Conservation (phyloP, 2,797 vertebrate genomes). For the Hippopotamyrus pictus region DNA sequence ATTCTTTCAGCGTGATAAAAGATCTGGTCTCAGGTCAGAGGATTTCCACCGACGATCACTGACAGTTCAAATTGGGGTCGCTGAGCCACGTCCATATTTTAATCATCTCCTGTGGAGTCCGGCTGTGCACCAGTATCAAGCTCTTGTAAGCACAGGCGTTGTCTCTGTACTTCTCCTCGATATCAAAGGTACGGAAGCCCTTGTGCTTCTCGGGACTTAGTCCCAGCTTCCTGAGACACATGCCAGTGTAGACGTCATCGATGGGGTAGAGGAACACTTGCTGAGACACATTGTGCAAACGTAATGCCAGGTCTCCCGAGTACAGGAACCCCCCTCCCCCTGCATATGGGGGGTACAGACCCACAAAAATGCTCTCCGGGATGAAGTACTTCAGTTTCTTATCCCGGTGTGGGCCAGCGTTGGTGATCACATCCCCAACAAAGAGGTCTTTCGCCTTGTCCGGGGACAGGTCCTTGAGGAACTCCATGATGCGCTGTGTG, state of each 20-base stretch:
- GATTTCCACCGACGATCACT: constrained; percentile 30
- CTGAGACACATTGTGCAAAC: constrained; percentile 64
- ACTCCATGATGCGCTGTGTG: constrained; percentile 74
- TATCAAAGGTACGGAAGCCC: constrained; percentile 85
- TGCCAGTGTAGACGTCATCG: constrained; percentile 89
- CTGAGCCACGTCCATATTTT: constrained; percentile 76
- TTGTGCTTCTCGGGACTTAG: constrained; percentile 77
- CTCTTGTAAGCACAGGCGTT: constrained; percentile 76
- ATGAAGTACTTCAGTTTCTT: constrained; percentile 84
- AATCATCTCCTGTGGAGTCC: constrained; percentile 84
- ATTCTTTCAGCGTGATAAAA: not conserved
- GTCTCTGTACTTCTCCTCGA: constrained; percentile 70
- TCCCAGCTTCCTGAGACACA: constrained; percentile 87
- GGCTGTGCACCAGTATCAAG: constrained; percentile 85
- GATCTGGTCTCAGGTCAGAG: not conserved
- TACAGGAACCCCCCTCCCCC: constrained; percentile 85
- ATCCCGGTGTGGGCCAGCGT: constrained; percentile 78
- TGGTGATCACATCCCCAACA: constrained; percentile 81
- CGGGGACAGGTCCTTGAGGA: constrained; percentile 68
- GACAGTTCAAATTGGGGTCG: constrained; percentile 70
- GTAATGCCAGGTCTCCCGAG: constrained; percentile 70
- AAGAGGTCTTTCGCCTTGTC: constrained; percentile 75
- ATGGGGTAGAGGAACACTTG: constrained; percentile 80
- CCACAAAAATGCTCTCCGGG: constrained; percentile 79
- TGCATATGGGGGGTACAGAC: constrained; percentile 77